Evolutionary conservation across 2,113 vertebrate species (phyloP).

Genomic region (Chelonoidis abingdonii): DNA sequence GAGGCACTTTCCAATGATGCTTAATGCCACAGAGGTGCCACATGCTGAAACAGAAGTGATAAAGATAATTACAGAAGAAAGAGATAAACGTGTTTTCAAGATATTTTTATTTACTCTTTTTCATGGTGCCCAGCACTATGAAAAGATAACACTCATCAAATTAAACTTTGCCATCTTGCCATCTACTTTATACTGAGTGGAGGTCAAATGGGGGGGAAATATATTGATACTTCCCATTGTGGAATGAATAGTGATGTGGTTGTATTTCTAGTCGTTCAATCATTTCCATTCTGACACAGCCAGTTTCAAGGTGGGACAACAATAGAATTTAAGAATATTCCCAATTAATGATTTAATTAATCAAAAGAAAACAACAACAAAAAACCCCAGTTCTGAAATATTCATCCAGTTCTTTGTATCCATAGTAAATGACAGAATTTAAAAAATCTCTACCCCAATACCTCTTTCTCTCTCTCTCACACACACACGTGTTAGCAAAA

Average conservation of each 20-base stretch:
- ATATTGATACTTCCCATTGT: background rate
- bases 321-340: background rate
- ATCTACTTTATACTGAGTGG: background rate
- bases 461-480: background rate
- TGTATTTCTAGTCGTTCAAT: background rate
- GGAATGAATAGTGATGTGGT: rapidly evolving
- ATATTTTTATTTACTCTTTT: constrained; percentile 2
- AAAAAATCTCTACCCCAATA: background rate
- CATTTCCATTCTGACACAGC: background rate
- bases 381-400: background rate
- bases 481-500: constrained; percentile 39
- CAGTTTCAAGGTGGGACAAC: background rate
- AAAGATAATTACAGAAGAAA: background rate
- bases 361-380: background rate
- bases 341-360: background rate
- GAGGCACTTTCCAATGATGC: background rate
- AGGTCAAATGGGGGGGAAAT: background rate
- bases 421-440: background rate
- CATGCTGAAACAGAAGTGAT: background rate
- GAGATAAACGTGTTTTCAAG: background rate
- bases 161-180: background rate
- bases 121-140: background rate
- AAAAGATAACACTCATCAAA: background rate
- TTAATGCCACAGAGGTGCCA: too few relatives aligned
- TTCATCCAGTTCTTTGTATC: background rate